Conservation (phyloP, 2,888 invertebrate genomes). For the Drosophila nr. perissopoda region DNA sequence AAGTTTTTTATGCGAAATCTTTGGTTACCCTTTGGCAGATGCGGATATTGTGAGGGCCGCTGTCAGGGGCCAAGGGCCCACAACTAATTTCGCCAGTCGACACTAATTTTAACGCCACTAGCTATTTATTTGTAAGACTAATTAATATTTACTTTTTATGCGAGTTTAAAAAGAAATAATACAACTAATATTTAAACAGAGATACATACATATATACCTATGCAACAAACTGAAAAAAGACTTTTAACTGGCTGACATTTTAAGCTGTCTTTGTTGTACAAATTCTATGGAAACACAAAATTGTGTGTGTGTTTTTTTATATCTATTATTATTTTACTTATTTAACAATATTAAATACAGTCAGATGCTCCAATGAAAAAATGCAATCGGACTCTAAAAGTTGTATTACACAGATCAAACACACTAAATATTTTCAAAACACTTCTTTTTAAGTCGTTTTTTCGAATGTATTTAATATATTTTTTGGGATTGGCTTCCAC, state of each 20-base stretch:
- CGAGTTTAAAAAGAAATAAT: constrained; percentile 71
- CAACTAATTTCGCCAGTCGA: constrained; percentile 67
- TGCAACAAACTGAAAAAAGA: constrained; percentile 51
- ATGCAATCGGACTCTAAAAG: constrained; percentile 58
- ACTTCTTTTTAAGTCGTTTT: constrained; percentile 32
- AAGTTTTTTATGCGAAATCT: constrained; percentile 71
- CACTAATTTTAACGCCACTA: constrained; percentile 78
- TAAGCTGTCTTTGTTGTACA: constrained; percentile 55
- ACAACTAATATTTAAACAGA: constrained; percentile 69
- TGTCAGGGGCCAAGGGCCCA: constrained; percentile 31
- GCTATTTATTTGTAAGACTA: constrained; percentile 77
- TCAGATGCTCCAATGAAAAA: constrained; percentile 48
- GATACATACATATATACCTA: constrained; percentile 51
- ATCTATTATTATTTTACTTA: constrained; percentile 17
- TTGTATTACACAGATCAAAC: constrained; percentile 28
- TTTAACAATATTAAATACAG: constrained; percentile 29
- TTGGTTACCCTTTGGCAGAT: constrained; percentile 39
- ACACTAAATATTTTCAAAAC: constrained; percentile 21
- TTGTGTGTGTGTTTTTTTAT: constrained; percentile 6
- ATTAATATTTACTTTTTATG: constrained; percentile 78
- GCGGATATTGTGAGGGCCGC: constrained; percentile 38
- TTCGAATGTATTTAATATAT: constrained; percentile 40
- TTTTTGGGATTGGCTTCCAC: constrained; percentile 17
- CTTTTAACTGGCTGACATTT: constrained; percentile 57
- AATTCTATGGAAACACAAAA: constrained; percentile 23